Evolutionary conservation across 2,888 invertebrate species (phyloP).

Genomic region (Ochlodes sylvanus): DNA sequence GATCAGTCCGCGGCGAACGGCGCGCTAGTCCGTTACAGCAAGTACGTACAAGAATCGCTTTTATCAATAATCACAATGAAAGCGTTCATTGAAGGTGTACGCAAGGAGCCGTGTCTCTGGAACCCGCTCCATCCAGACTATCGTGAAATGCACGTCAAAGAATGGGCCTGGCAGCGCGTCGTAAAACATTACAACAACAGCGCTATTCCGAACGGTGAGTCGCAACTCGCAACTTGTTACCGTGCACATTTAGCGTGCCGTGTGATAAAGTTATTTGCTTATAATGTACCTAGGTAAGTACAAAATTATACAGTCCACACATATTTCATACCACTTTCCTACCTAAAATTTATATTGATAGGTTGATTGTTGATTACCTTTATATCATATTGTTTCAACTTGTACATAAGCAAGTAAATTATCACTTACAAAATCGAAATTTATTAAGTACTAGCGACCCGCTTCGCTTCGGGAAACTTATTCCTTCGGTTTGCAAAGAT

Average conservation of each 20-base stretch:
- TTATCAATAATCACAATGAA: constrained; percentile 56
- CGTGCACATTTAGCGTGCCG: background rate
- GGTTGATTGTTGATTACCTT: no score
- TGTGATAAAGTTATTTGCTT: background rate
- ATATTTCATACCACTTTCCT: no score
- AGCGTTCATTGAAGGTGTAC: constrained; percentile 71
- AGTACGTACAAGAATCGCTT: no score
- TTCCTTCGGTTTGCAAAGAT: no score
- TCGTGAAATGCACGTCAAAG: constrained; percentile 67
- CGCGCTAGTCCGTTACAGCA: background rate
- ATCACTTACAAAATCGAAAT: no score
- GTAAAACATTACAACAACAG: constrained; percentile 65
- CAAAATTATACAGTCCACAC: no score
- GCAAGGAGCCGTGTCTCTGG: constrained; percentile 72
- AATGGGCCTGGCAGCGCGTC: constrained; percentile 72
- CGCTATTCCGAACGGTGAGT: constrained; percentile 68
- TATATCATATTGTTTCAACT: no score
- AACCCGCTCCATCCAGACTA: constrained; percentile 74
- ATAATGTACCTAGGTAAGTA: background rate
- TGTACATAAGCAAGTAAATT: no score
- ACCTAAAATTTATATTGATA: no score
- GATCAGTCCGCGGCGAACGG: constrained; percentile 37
- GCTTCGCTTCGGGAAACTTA: no score
- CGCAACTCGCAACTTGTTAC: constrained; percentile 8
- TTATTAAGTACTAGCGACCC: no score